Conservation (phyloP, 2,113 vertebrate genomes). For the Lycaon pictus region DNA sequence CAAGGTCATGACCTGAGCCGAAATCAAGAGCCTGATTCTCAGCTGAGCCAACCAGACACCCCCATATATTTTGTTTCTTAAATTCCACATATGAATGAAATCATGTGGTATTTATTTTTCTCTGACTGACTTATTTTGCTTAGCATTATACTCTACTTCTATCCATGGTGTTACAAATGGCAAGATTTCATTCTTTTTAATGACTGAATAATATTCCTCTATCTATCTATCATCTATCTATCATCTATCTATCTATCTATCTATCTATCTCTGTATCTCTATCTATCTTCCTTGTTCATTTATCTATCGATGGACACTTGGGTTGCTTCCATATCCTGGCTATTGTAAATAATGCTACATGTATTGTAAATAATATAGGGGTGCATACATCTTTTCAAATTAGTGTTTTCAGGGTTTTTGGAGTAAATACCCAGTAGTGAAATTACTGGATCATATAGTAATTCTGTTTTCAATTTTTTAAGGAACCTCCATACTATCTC, state of each 20-base stretch:
- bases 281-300: not conserved
- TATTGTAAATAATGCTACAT: not conserved
- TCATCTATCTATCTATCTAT: too few species aligned
- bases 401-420: not conserved
- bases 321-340: not conserved
- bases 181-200: not conserved
- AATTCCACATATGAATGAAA: not conserved
- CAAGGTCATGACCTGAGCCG: not conserved
- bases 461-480: not conserved
- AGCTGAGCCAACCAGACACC: not conserved
- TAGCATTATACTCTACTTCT: not conserved
- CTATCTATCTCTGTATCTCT: too few species aligned
- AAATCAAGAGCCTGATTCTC: not conserved
- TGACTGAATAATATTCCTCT: not conserved
- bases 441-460: not conserved
- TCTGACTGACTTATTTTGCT: not conserved
- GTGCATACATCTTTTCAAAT: not conserved
- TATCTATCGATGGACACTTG: not conserved
- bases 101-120: not conserved
- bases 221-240: not conserved
- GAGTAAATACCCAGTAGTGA: not conserved
- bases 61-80: not conserved
- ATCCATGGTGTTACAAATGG: not conserved
- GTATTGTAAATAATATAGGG: not conserved
- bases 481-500: not conserved